phyloP scores from a whole-genome alignment of 1,140 invertebrate genomes.

The Zophobas morio region DNA sequence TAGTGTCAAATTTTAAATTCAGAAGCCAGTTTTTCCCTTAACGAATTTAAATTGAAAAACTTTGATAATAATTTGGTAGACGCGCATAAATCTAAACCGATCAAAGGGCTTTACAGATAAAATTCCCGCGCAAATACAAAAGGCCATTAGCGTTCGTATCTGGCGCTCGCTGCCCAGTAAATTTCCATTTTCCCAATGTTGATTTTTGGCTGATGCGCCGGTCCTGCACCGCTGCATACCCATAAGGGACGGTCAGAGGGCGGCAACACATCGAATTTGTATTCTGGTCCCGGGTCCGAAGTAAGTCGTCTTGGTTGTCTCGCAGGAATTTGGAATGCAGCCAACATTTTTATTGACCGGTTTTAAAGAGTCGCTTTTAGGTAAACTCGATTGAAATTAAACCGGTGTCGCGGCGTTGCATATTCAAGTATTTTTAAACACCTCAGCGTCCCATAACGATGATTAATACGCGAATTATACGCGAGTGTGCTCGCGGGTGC shows the following conservation, averaged over 20 bases:
- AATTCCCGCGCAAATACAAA: neutral
- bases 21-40: too few relatives aligned
- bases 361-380: constrained; percentile 46
- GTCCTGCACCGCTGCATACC: constrained; percentile 26
- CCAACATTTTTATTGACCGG: constrained; percentile 54
- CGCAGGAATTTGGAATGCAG: constrained; percentile 48
- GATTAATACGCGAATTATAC: constrained; percentile 13
- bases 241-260: constrained; percentile 8
- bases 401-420: neutral
- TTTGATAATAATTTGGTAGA: too few relatives aligned
- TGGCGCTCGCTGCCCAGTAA: neutral
- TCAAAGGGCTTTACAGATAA: too few relatives aligned
- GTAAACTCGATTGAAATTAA: constrained; percentile 29
- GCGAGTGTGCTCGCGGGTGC: neutral
- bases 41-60: too few relatives aligned
- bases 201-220: constrained; percentile 31
- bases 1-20: too few relatives aligned
- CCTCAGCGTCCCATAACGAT: neutral
- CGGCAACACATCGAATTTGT: constrained; percentile 44
- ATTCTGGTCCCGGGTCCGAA: constrained; percentile 43
- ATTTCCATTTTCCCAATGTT: constrained; percentile 3
- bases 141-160: neutral
- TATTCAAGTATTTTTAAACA: neutral
- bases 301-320: constrained; percentile 50
- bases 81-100: too few relatives aligned